phyloP scores from a whole-genome alignment of 1,140 invertebrate species.

The Ruditapes philippinarum region DNA sequence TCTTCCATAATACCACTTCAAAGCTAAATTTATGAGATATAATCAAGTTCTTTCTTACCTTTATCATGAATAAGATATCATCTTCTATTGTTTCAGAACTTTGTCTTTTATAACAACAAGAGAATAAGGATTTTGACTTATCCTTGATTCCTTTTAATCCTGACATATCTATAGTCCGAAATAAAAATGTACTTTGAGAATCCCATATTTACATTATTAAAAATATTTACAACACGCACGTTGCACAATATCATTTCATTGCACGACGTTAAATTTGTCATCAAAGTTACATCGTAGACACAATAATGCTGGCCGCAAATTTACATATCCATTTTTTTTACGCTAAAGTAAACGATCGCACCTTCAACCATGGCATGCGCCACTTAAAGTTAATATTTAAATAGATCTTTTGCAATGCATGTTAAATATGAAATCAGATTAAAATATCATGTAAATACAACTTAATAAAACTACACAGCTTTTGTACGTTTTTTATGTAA shows the following conservation, averaged over 20 bases:
- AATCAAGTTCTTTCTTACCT: constrained; percentile 24
- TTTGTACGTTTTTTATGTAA: not conserved
- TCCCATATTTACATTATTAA: constrained; percentile 35
- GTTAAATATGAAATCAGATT: not conserved
- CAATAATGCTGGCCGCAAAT: not conserved
- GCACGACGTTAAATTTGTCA: not conserved
- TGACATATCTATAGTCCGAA: not conserved
- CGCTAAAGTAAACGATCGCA: constrained; percentile 15
- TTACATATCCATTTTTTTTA: constrained; percentile 24
- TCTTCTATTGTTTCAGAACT: constrained; percentile 27
- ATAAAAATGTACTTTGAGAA: constrained; percentile 15
- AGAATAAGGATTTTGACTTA: constrained; percentile 29
- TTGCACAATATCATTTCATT: constrained; percentile 25
- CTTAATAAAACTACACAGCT: not conserved
- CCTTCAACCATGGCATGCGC: not conserved
- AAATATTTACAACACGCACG: not conserved
- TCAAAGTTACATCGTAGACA: constrained; percentile 3
- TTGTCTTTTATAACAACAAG: constrained; percentile 39
- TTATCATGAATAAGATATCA: constrained; percentile 33
- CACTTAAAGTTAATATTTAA: constrained; percentile 5
- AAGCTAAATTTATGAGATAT: not conserved
- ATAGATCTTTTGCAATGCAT: not conserved
- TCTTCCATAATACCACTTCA: not conserved
- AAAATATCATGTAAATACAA: not conserved
- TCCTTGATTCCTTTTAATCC: not conserved